phyloP scores from a whole-genome alignment of 37 sponge, comb jelly and placozoan species.

The Beroe ovata region DNA sequence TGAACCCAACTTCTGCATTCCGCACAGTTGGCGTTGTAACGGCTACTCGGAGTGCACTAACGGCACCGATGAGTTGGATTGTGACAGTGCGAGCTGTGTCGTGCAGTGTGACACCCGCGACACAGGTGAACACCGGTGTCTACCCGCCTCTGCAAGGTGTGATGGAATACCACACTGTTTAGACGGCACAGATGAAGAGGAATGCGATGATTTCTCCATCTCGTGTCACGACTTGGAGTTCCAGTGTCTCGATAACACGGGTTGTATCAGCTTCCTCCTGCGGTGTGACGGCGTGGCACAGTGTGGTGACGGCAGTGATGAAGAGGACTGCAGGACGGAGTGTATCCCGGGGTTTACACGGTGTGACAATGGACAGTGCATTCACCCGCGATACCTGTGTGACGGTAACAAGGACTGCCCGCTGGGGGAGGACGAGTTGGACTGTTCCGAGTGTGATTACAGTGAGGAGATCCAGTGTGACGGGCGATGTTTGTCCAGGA shows the following conservation, averaged over 20 bases:
- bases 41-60: conserved; percentile 55
- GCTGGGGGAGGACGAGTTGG: conserved; percentile 22
- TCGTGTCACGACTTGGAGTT: conserved; percentile 3
- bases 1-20: conserved; percentile 46
- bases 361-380: conserved; percentile 42
- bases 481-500: not conserved
- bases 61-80: conserved; percentile 27
- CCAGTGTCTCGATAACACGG: not conserved
- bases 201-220: not conserved
- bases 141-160: conserved; percentile 22
- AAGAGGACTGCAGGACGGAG: not conserved
- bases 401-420: conserved; percentile 24
- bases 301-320: conserved; percentile 33
- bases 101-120: conserved; percentile 1
- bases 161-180: conserved; percentile 21
- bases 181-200: conserved; percentile 47
- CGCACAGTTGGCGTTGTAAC: conserved; percentile 42
- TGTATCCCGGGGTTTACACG: not conserved
- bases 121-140: conserved; percentile 33
- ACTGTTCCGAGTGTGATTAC: not conserved
- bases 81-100: not conserved
- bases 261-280: not conserved
- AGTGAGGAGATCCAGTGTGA: not conserved
- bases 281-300: conserved; percentile 43
- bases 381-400: conserved; percentile 12